These are phyloP conservation scores for Tenthredo distinguenda DNA, from an alignment of 2,888 invertebrate species.

Conservation along the genomic window DNA sequence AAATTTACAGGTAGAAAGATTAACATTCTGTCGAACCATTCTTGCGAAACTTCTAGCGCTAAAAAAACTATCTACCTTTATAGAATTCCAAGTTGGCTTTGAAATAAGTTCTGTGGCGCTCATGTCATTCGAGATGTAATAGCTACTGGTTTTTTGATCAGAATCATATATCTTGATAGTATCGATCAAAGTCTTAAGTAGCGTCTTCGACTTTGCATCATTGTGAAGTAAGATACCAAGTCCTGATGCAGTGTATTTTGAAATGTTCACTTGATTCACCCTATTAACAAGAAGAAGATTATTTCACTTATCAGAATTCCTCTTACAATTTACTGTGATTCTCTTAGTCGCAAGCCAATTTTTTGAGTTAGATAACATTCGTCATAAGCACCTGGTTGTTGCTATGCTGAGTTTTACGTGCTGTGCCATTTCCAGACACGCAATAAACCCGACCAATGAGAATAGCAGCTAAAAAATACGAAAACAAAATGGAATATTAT, in stretches of 20 bases:
- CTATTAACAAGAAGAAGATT: neutral
- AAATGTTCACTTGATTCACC: constrained; percentile 35
- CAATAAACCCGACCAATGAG: constrained; percentile 3
- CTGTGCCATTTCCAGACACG: constrained; percentile 14
- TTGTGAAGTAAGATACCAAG: constrained; percentile 23
- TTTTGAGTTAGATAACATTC: neutral
- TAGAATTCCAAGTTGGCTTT: constrained; percentile 58
- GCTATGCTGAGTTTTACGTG: neutral
- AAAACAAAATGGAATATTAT: neutral
- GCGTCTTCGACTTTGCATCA: neutral
- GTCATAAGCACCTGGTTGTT: constrained; percentile 12
- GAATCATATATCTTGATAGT: constrained; percentile 45
- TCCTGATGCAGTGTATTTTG: constrained; percentile 35
- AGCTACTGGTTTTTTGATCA: constrained; percentile 39
- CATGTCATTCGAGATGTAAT: constrained; percentile 56
- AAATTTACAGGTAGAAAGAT: neutral
- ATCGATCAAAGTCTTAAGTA: constrained; percentile 18
- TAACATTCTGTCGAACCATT: neutral
- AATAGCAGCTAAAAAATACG: constrained; percentile 32
- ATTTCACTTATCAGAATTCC: neutral
- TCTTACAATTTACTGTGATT: neutral
- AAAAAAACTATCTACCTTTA: constrained; percentile 56
- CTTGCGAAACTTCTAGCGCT: neutral
- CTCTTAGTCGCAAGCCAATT: neutral
- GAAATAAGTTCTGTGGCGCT: constrained; percentile 56